These are phyloP conservation scores for Brenthis ino DNA, from an alignment of 2,888 invertebrate species.

Conservation along the genomic window DNA sequence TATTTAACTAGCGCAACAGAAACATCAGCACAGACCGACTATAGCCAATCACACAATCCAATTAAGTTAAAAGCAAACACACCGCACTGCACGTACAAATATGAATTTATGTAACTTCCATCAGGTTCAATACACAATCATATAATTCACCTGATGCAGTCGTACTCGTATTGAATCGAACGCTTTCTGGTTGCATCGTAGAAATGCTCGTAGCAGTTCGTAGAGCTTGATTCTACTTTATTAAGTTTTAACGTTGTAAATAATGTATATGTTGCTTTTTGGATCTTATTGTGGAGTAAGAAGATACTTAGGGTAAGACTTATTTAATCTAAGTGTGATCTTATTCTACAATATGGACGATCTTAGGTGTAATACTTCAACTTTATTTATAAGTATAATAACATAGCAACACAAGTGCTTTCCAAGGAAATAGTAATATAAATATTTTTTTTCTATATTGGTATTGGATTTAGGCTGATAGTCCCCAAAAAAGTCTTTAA, in stretches of 20 bases:
- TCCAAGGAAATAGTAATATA: no score
- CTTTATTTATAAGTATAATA: no score
- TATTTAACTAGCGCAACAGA: conserved; percentile 16
- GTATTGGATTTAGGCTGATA: no score
- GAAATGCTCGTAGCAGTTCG: neutral
- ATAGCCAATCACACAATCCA: conserved; percentile 48
- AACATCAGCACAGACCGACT: conserved; percentile 32
- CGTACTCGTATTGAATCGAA: conserved; percentile 20
- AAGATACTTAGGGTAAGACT: no score
- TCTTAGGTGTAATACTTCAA: no score
- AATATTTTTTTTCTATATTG: no score
- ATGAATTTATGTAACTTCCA: conserved; percentile 48
- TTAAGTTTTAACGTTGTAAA: neutral
- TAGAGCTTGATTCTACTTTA: neutral
- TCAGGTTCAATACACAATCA: conserved; percentile 43
- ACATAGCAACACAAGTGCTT: no score
- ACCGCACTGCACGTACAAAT: conserved; percentile 44
- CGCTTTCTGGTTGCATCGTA: conserved; percentile 3
- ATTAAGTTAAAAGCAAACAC: conserved; percentile 64
- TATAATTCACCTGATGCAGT: conserved; percentile 47
- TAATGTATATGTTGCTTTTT: neutral
- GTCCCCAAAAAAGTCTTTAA: no score
- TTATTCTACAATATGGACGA: no score
- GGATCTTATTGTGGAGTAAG: neutral
- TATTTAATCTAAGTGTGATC: no score